Evolutionary conservation across 1,140 invertebrate genomes (phyloP), one percentile per base, ranked within the genome.

Genomic region (Eriocheir sinensis): DNA sequence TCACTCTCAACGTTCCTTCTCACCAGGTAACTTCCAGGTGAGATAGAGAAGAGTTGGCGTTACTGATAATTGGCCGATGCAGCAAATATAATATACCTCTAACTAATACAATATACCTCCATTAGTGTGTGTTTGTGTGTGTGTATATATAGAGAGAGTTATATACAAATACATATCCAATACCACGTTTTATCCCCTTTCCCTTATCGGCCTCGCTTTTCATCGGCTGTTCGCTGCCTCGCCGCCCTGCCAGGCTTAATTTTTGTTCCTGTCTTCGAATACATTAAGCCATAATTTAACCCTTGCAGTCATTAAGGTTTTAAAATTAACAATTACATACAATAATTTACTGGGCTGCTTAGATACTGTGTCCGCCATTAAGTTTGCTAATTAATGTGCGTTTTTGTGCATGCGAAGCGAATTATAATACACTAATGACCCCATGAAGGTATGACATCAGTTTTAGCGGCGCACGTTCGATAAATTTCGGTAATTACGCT

Each of bases 251-350:
- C 60, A n/a, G 60, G 60, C 60, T 21, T 72, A 72, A 72, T 72
- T 72, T 72, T 72, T 72, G 60, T 72, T 72, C 60, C 60, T 72
- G 60, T 72, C 60, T 72, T 72, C 21, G 60, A 72, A 72, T 72
- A 72, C 60, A 72, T n/a, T 72, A 72, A 21, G 60, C 60, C 60
- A 72, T 72, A 72, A 72, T 72, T 72, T 72, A 21, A 72, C 60
- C 60, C 60, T 72, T 27, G 60, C 60, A 72, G 60, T 72, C 60
- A 72, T 72, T 72, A 72, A 72, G 60, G 60, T 72, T 72, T 72
- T 72, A 72, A 72, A 72, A 72, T 72, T 72, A 72, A 72, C 60
- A 72, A 72, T 72, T 72, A 72, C 60, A 72, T 72, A 72, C 60
- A 72, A 72, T 72, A 72, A 72, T 72, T 72, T 72, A 72, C 60